Base-by-base conservation (phyloP, 2,888 invertebrate genomes). In the Plebejus argus region DNA sequence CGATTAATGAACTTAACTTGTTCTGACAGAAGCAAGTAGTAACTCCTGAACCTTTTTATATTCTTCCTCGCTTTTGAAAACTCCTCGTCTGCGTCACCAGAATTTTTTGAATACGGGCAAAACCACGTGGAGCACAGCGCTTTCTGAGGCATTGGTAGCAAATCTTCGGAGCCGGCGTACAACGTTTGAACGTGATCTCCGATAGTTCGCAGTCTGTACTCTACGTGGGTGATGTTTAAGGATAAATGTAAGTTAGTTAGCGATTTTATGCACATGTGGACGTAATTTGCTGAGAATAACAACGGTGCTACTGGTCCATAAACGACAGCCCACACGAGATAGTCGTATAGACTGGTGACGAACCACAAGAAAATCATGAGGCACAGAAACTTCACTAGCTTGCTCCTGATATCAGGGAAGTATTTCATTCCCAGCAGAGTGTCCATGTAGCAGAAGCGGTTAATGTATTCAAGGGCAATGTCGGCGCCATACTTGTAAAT, bases 1-100 rank as follows among this genome's bases (percentile, higher is more conserved):
- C 83, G 83, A 82, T 92, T 92, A 49, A 92, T 86, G 78, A 88
- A 91, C 7, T 81, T 83, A 7, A 88, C 86, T 85, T 91, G 92
- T 77, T 92, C 91, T 6, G 84, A 86, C 53, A 92, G 78, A 79
- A 90, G 80, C 76, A 92, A 82, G 79, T 92, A 92, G 81, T 90
- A 90, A 79, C 85, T 87, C 45, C 84, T 85, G 5, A 92, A 80
- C 78, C 81, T 84, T 79, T 87, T 86, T 10, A 89, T 82, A 39
- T 35, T 72, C 80, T 86, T 83, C 23, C 81, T 76, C 15, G 77
- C 80, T 70, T 78, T 77, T 23, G 70, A 49, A n/a, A 20, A 39
- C 1, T 77, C n/a, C 49, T 58, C 53, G 6, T 28, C 58, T 8
- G 53, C 76, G 15, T 28, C n/a, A 45, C 72, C 28, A 15, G 58